These are phyloP conservation scores for Pimpla rufipes DNA, from an alignment of 2,888 invertebrate species.

Conservation along the genomic window DNA sequence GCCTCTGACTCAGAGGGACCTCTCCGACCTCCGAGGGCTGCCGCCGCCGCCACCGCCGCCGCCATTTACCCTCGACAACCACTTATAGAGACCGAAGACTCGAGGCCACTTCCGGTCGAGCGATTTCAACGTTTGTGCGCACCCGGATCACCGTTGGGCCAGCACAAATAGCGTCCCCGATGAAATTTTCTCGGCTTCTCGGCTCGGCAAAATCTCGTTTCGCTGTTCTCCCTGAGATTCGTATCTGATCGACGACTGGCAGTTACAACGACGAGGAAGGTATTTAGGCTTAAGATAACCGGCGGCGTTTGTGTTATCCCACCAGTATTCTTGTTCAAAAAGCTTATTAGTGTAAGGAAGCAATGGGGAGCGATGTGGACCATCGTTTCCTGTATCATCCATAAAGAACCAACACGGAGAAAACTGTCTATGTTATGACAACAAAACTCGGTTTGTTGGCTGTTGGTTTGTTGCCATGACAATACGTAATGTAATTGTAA, in stretches of 20 bases:
- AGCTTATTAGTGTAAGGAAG: too few relatives aligned
- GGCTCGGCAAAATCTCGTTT: constrained; percentile 66
- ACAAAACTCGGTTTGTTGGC: too few relatives aligned
- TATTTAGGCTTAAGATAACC: constrained; percentile 23
- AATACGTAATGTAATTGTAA: too few relatives aligned
- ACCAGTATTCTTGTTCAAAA: constrained; percentile 26
- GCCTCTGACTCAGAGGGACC: constrained; percentile 56
- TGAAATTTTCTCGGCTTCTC: constrained; percentile 59
- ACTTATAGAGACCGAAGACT: constrained; percentile 78
- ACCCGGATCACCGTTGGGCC: constrained; percentile 37
- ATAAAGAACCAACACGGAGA: too few relatives aligned
- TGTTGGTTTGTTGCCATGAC: too few relatives aligned
- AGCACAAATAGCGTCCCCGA: constrained; percentile 41
- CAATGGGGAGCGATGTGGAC: too few relatives aligned
- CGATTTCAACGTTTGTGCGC: constrained; percentile 67
- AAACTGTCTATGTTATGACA: too few relatives aligned
- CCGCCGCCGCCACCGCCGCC: constrained; percentile 51
- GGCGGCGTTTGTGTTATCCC: neutral
- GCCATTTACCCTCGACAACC: constrained; percentile 77
- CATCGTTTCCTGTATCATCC: too few relatives aligned
- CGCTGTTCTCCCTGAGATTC: constrained; percentile 63
- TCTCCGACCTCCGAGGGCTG: constrained; percentile 67
- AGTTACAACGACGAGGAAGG: constrained; percentile 26
- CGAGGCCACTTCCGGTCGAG: constrained; percentile 76
- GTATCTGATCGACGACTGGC: constrained; percentile 35